A percentile compares a stretch with the other conserved stretches of the same genome.
These are phyloP conservation scores for Pachyramphus minor DNA, from an alignment of 2,113 vertebrate genomes.

Conservation along the genomic window DNA sequence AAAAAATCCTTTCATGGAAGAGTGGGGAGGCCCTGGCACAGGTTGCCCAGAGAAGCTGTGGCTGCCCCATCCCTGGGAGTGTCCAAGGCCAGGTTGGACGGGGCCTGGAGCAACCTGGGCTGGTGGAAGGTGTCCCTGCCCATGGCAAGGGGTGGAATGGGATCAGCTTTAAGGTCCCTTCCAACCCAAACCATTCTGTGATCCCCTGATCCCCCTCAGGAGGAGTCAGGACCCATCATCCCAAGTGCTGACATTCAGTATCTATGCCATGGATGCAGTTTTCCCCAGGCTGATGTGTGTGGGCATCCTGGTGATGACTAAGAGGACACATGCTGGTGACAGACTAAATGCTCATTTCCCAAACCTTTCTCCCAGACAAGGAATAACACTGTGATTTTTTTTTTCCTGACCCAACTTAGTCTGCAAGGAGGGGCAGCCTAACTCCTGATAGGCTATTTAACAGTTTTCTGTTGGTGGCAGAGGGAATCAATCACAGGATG, in stretches of 20 bases:
- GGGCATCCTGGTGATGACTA: fast-evolving
- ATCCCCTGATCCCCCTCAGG: not conserved
- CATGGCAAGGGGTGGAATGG: fast-evolving
- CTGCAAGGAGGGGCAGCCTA: not conserved
- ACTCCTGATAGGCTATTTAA: no score
- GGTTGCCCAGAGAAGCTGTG: not conserved
- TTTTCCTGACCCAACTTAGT: not conserved
- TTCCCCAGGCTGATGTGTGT: fast-evolving
- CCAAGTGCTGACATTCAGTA: fast-evolving
- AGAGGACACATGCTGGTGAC: fast-evolving
- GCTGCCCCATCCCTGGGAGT: not conserved
- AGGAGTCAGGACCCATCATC: not conserved
- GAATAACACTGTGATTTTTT: not conserved
- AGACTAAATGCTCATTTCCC: not conserved
- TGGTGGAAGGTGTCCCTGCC: not conserved
- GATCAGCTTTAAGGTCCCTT: no score
- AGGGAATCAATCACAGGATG: not conserved
- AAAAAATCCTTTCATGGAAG: not conserved
- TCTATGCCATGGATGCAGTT: not conserved
- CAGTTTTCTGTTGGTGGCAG: not conserved
- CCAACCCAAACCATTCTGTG: not conserved
- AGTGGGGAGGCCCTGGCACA: not conserved
- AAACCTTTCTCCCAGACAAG: not conserved
- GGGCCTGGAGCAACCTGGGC: not conserved
- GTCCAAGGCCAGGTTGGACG: not conserved